These are phyloP conservation scores for Anoplolepis gracilipes DNA, from an alignment of 1,140 invertebrate species.

Conservation along the genomic window DNA sequence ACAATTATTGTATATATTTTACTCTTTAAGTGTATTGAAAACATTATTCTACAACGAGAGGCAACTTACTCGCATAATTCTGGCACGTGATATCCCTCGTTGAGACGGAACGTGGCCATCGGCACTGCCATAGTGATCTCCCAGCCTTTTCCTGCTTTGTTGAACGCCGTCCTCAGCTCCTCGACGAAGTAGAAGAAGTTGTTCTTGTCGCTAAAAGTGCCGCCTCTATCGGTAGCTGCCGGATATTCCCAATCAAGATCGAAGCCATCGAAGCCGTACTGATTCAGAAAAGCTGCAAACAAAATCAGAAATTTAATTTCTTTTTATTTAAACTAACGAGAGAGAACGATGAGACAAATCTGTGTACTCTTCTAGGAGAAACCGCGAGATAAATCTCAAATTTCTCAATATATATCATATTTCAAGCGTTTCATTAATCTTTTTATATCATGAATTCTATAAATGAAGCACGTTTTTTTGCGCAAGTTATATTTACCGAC, in stretches of 20 bases:
- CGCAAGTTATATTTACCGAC: constrained; percentile 87
- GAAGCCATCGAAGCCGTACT: constrained; percentile 93
- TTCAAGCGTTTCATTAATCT: too few species aligned
- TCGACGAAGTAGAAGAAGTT: constrained; percentile 94
- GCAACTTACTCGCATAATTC: constrained; percentile 92
- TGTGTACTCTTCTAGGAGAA: too few species aligned
- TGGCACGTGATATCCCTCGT: constrained; percentile 95
- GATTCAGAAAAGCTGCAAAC: constrained; percentile 89
- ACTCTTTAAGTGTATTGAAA: neutral
- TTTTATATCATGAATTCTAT: neutral
- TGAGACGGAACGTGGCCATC: constrained; percentile 92
- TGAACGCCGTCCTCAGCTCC: constrained; percentile 92
- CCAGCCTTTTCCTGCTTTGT: constrained; percentile 91
- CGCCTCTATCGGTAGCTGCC: constrained; percentile 93
- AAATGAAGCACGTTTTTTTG: constrained; percentile 21
- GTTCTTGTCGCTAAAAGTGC: constrained; percentile 93
- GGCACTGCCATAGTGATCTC: constrained; percentile 95
- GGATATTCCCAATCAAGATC: constrained; percentile 96
- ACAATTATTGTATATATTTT: too few species aligned
- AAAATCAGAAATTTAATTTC: neutral
- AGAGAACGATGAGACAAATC: neutral
- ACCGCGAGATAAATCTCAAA: too few species aligned
- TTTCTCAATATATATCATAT: too few species aligned
- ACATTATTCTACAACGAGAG: neutral
- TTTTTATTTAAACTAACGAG: neutral